Evolutionary conservation across 2,888 invertebrate genomes (phyloP).

Genomic region (Dione vanillae): DNA sequence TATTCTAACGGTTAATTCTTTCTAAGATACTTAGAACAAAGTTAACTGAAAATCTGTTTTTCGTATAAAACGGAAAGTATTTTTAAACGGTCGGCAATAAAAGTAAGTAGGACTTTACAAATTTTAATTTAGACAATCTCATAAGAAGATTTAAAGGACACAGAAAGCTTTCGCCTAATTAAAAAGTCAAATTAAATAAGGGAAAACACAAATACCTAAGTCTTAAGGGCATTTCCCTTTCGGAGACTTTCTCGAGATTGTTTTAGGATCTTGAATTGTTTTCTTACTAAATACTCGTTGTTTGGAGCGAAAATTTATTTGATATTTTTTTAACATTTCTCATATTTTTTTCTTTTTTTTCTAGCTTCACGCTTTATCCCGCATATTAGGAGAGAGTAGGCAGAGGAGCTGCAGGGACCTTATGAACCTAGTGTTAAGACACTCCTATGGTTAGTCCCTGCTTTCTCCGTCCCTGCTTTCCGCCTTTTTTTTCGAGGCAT

Average conservation of each 20-base stretch:
- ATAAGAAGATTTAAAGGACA: constrained; percentile 73
- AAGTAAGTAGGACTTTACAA: constrained; percentile 55
- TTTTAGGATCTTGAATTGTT: constrained; percentile 4
- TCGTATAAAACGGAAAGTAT: constrained; percentile 32
- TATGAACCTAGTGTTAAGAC: too few species aligned
- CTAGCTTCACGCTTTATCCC: too few species aligned
- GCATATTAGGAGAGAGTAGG: too few species aligned
- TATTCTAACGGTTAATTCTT: constrained; percentile 2
- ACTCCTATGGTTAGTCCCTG: too few species aligned
- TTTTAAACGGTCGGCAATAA: constrained; percentile 35
- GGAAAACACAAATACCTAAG: constrained; percentile 51
- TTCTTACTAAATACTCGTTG: constrained; percentile 3
- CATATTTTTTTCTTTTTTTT: too few species aligned
- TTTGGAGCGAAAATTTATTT: neutral
- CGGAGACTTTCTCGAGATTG: constrained; percentile 18
- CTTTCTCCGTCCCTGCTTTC: too few species aligned
- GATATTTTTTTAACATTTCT: neutral
- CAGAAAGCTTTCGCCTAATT: constrained; percentile 69
- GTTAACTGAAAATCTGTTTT: constrained; percentile 22
- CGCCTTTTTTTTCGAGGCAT: too few species aligned
- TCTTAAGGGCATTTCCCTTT: constrained; percentile 34
- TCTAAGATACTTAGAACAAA: constrained; percentile 24
- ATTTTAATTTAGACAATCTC: constrained; percentile 75
- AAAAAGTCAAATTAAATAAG: constrained; percentile 75
- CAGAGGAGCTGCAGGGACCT: too few species aligned